A percentile compares a stretch with the other conserved stretches of the same genome.
These are phyloP conservation scores for Micrasema minimum DNA, from an alignment of 1,140 invertebrate genomes.

Conservation along the genomic window DNA sequence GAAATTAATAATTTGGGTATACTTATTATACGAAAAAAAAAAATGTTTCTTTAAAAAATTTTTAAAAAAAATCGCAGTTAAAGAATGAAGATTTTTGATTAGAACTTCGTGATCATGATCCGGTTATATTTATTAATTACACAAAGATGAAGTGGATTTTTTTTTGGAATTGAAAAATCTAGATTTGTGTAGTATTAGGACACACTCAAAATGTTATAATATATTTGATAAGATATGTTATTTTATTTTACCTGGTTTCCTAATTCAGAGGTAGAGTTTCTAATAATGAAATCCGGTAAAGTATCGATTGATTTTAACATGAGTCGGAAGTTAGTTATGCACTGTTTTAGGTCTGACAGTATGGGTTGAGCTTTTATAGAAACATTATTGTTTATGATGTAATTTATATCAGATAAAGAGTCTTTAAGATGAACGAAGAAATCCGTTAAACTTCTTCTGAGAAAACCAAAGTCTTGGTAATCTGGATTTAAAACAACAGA, in stretches of 20 bases:
- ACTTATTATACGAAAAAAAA: too few species aligned
- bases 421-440: constrained; percentile 46
- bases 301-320: constrained; percentile 42
- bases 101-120: too few species aligned
- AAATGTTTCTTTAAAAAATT: too few species aligned
- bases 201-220: too few species aligned
- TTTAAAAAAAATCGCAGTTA: too few species aligned
- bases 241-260: constrained; percentile 47
- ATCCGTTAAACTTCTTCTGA: constrained; percentile 38
- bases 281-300: constrained; percentile 50
- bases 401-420: constrained; percentile 35
- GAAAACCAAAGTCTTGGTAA: constrained; percentile 34
- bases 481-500: neutral
- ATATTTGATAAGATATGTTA: too few species aligned
- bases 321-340: constrained; percentile 38
- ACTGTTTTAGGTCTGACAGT: constrained; percentile 32
- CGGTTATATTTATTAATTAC: too few species aligned
- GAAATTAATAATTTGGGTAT: too few species aligned
- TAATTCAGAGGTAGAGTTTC: constrained; percentile 43
- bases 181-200: too few species aligned
- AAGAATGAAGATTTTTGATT: too few species aligned
- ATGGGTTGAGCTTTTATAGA: constrained; percentile 4
- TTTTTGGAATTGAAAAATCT: too few species aligned
- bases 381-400: constrained; percentile 35
- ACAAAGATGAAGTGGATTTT: too few species aligned